Base-by-base conservation (phyloP, 2,113 vertebrate species). In the Macrotis lagotis region DNA sequence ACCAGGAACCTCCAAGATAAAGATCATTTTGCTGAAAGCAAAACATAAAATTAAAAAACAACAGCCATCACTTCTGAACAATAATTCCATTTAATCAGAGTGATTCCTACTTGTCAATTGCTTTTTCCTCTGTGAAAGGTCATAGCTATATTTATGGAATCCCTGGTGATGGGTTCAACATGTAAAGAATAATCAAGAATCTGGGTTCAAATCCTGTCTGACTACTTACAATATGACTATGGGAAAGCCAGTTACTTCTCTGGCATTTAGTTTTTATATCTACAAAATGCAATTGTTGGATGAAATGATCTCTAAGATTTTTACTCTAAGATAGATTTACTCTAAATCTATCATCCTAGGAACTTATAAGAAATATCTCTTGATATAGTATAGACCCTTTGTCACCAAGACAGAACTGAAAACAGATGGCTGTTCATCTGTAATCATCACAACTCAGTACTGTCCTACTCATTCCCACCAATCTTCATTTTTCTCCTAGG, bases 401-500 rank as follows among this genome's bases (percentile, higher is more conserved):
- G 52, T 66, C 55, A 66, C 55, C 16, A 31, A 66, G 55, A 66
- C 31, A 66, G 55, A 66, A 83, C 66, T 83, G 66, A 83, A 44
- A 44, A 83, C 66, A 44, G 59, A 66, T 66, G 31, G 59, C 31
- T 37, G 28, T 66, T 66, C 14, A 66, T 37, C 59, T 66, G 37
- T 37, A 66, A 66, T n/a, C 3, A 37, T 66, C 11, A 16, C 28
- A 16, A 37, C 59, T 16, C 31, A 14, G 31, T 14, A 66, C 59
- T 66, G 3, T 37, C 37, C 95, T 95, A 47, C 90, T 47, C 74
- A 55, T 49, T 89, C 25, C 51, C 50, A 37, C 25, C 37, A 1
- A 0, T 91, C 95, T 44, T 83, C 66, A 44, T 83, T 44, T 92
- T 66, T 96, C 7, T 53, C 25, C 88, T 94, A 97, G 96, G 94